These are phyloP conservation scores for Plectus sambesii DNA, from an alignment of 1,140 invertebrate species.

Conservation along the genomic window DNA sequence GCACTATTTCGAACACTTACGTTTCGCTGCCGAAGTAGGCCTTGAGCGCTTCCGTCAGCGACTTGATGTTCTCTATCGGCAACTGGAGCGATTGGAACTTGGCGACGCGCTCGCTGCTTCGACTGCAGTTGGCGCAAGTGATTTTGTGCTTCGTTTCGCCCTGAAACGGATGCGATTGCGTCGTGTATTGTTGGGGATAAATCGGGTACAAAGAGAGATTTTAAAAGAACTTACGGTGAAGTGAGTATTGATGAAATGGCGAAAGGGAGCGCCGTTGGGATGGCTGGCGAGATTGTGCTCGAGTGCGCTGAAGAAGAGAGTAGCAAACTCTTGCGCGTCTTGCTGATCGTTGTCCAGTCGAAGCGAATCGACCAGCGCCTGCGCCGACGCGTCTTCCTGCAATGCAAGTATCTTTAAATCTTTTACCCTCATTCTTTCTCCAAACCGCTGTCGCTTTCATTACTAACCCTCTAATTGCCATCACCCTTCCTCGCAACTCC, in stretches of 20 bases:
- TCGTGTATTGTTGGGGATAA: no score
- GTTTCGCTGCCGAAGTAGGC: conserved; percentile 26
- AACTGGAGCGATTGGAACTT: conserved; percentile 30
- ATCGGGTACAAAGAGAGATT: no score
- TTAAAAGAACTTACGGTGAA: conserved; percentile 19
- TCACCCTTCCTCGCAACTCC: no score
- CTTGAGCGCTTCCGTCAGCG: conserved; percentile 28
- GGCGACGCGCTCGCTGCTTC: conserved; percentile 11
- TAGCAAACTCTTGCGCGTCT: conserved; percentile 42
- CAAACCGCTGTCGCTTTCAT: no score
- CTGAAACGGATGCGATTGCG: conserved; percentile 24
- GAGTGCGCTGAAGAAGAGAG: conserved; percentile 36
- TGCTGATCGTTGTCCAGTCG: conserved; percentile 38
- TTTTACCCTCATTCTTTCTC: no score
- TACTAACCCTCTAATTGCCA: no score
- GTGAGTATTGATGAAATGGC: conserved; percentile 11
- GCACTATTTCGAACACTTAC: no score
- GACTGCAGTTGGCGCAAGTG: conserved; percentile 22
- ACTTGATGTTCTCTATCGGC: conserved; percentile 29
- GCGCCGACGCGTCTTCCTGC: conserved; percentile 28
- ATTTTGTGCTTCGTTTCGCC: conserved; percentile 20
- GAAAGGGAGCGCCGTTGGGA: conserved; percentile 29
- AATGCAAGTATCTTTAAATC: no score
- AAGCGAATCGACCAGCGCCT: conserved; percentile 28
- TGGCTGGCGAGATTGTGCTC: conserved; percentile 29